A percentile compares a stretch with the other conserved stretches of the same genome.
Evolutionary conservation across 2,113 vertebrate species (phyloP).

Genomic region (Otolemur garnettii): DNA sequence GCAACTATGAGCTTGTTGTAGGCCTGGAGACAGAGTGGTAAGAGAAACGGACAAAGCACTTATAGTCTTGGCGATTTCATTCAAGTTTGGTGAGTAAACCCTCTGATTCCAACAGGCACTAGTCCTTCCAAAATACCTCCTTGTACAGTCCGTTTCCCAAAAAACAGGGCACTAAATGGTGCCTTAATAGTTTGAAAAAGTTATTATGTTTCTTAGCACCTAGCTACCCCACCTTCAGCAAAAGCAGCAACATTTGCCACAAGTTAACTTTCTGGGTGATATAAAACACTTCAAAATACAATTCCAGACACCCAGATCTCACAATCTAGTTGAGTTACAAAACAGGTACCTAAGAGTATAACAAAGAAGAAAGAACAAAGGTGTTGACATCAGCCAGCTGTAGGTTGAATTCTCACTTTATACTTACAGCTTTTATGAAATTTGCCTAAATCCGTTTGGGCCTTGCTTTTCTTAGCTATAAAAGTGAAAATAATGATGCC

Average conservation of each 20-base stretch:
- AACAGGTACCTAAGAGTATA: background rate
- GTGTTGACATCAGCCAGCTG: background rate
- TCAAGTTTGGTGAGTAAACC: background rate
- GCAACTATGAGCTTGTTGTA: background rate
- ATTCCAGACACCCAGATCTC: slow-evolving; percentile 30
- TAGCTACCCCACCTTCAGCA: background rate
- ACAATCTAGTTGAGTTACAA: slow-evolving; percentile 7
- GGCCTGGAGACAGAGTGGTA: background rate
- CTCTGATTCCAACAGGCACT: background rate
- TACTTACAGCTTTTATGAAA: background rate
- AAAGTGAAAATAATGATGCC: slow-evolving; percentile 45
- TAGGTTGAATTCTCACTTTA: slow-evolving; percentile 41
- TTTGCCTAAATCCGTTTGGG: background rate
- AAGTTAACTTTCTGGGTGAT: slow-evolving; percentile 23
- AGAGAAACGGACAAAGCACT: background rate
- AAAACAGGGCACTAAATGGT: background rate
- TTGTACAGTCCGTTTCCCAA: background rate
- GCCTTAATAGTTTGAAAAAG: background rate
- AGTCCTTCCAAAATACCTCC: background rate
- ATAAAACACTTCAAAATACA: slow-evolving; percentile 15
- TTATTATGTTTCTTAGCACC: background rate
- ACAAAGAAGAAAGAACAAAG: slow-evolving; percentile 6
- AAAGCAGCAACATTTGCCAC: background rate
- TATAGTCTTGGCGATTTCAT: background rate
- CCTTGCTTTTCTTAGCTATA: slow-evolving; percentile 52